Conservation (phyloP, 2,797 vertebrate species). For the Fratercula arctica region DNA sequence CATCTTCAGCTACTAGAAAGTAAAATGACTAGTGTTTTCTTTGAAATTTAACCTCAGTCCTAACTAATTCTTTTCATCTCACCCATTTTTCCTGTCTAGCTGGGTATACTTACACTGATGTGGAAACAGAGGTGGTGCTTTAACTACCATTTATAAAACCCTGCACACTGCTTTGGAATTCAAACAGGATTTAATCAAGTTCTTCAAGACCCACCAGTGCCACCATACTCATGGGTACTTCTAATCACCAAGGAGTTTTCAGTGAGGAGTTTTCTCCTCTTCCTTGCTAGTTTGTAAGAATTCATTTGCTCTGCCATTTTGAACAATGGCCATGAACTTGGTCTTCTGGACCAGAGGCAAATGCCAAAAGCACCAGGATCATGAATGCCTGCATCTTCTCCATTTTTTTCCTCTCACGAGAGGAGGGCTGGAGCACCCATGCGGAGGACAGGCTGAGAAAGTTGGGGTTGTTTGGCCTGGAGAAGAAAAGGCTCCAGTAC, state of each 20-base stretch:
- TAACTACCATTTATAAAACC: background rate
- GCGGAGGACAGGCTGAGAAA: no score
- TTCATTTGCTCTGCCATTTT: background rate
- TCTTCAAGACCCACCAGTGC: background rate
- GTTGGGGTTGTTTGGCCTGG: no score
- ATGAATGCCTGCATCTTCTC: background rate
- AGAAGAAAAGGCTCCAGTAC: no score
- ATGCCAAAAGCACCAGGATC: background rate
- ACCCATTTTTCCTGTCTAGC: background rate
- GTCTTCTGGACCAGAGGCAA: background rate
- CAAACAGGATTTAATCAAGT: background rate
- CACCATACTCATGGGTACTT: background rate
- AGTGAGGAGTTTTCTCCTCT: background rate
- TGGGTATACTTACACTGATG: background rate
- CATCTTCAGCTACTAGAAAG: background rate
- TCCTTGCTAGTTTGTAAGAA: background rate
- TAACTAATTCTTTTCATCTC: conserved; percentile 5
- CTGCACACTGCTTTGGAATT: background rate
- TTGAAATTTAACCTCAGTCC: background rate
- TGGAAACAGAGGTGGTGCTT: background rate
- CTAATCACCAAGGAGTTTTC: background rate
- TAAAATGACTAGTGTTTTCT: background rate
- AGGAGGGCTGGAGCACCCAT: background rate
- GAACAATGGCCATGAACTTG: background rate
- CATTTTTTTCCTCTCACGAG: background rate